phyloP scores from a whole-genome alignment of 1,140 invertebrate species.

The Lycorma delicatula region DNA sequence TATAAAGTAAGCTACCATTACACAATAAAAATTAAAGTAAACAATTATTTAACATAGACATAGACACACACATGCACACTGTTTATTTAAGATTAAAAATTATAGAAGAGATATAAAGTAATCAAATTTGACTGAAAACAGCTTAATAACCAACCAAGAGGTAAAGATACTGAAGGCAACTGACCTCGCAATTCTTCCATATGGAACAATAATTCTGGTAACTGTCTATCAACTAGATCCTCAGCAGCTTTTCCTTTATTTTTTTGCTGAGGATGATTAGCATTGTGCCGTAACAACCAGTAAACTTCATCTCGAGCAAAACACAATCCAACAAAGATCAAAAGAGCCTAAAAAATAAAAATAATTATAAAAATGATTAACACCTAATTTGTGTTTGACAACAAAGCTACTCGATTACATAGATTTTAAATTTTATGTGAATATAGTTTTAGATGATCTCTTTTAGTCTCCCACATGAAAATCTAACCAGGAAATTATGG shows the following conservation, averaged over 20 bases:
- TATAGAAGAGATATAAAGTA: not conserved
- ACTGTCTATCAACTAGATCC: conserved; percentile 85
- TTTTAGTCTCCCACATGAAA: no score
- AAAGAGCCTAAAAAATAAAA: conserved; percentile 59
- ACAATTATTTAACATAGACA: no score
- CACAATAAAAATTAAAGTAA: no score
- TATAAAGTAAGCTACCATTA: no score
- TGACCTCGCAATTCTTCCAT: conserved; percentile 86
- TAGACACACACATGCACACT: not conserved
- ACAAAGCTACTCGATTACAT: no score
- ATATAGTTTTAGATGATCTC: no score
- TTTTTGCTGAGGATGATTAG: conserved; percentile 85
- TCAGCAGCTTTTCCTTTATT: conserved; percentile 77
- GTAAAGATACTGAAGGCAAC: not conserved
- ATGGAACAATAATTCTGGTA: conserved; percentile 95
- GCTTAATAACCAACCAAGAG: not conserved
- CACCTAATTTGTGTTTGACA: no score
- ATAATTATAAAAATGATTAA: no score
- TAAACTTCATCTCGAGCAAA: conserved; percentile 93
- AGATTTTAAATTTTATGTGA: not conserved
- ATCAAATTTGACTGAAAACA: not conserved
- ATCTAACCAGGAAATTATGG: no score
- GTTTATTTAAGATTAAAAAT: not conserved
- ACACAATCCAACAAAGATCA: conserved; percentile 93
- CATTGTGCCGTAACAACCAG: conserved; percentile 93